These are phyloP conservation scores for Neosilurus hyrtlii DNA, from an alignment of 2,797 vertebrate genomes.

Conservation along the genomic window DNA sequence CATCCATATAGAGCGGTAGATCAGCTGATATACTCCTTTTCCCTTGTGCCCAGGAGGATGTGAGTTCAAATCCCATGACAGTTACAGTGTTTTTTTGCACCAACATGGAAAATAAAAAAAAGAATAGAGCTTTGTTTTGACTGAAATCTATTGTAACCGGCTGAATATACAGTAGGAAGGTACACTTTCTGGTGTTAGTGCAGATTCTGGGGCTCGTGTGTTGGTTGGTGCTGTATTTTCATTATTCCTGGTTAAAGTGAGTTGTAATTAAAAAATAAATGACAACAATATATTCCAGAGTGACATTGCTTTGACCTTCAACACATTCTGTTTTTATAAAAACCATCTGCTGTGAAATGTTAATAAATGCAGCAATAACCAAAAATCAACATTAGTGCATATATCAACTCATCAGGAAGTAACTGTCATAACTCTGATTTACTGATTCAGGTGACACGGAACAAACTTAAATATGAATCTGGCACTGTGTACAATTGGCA, in stretches of 20 bases:
- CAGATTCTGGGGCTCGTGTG: neutral
- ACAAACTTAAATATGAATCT: slow-evolving; percentile 39
- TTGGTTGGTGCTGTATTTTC: neutral
- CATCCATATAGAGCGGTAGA: neutral
- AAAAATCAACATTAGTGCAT: neutral
- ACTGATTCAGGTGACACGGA: slow-evolving; percentile 17
- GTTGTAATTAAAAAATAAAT: neutral
- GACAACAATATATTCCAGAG: neutral
- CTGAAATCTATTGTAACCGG: too few relatives aligned
- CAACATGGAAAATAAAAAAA: neutral
- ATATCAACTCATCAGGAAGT: neutral
- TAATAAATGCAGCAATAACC: neutral
- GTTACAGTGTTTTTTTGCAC: neutral
- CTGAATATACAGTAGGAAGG: too few relatives aligned
- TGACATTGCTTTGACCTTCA: slow-evolving; percentile 13
- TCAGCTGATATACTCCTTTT: neutral
- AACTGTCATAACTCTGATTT: slow-evolving; percentile 10
- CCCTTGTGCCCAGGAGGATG: neutral
- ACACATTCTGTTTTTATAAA: neutral
- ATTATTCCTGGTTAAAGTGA: neutral
- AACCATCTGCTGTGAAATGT: neutral
- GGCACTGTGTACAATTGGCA: slow-evolving; percentile 24
- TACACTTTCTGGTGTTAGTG: too few relatives aligned
- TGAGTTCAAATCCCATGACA: neutral
- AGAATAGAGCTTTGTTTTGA: too few relatives aligned